Conservation (phyloP, 1,140 invertebrate genomes). For the Nebria ingens region DNA sequence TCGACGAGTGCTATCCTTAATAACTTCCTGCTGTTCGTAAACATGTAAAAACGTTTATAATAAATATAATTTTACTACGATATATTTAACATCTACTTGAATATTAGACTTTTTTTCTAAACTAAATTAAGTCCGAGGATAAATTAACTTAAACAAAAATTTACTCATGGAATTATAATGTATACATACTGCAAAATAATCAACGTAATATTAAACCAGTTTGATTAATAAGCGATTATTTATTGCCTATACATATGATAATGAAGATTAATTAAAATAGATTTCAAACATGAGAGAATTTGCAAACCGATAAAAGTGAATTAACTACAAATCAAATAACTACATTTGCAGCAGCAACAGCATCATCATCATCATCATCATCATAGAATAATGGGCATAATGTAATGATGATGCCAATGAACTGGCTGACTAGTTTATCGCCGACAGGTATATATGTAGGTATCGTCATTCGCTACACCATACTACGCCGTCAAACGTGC, state of each 20-base stretch:
- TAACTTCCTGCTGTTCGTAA: too few relatives aligned
- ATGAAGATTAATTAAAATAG: constrained; percentile 9
- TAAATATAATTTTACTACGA: too few relatives aligned
- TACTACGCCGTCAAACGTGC: neutral
- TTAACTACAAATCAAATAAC: constrained; percentile 6
- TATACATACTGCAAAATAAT: neutral
- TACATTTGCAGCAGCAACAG: too few relatives aligned
- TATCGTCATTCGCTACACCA: too few relatives aligned
- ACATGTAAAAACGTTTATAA: too few relatives aligned
- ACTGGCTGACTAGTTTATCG: neutral
- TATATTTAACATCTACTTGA: too few relatives aligned
- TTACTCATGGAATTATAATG: too few relatives aligned
- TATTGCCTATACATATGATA: neutral
- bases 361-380: neutral
- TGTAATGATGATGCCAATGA: neutral
- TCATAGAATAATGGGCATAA: neutral
- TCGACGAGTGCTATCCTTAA: too few relatives aligned
- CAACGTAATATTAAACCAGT: neutral
- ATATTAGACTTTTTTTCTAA: too few relatives aligned
- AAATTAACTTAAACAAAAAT: too few relatives aligned
- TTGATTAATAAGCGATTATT: constrained; percentile 7
- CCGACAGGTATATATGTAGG: too few relatives aligned
- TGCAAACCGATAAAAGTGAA: constrained; percentile 7
- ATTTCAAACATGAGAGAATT: constrained; percentile 9
- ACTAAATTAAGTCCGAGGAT: too few relatives aligned